These are phyloP conservation scores for Drosophila pseudoobscura DNA, from an alignment of 1,140 invertebrate species.

Conservation along the genomic window DNA sequence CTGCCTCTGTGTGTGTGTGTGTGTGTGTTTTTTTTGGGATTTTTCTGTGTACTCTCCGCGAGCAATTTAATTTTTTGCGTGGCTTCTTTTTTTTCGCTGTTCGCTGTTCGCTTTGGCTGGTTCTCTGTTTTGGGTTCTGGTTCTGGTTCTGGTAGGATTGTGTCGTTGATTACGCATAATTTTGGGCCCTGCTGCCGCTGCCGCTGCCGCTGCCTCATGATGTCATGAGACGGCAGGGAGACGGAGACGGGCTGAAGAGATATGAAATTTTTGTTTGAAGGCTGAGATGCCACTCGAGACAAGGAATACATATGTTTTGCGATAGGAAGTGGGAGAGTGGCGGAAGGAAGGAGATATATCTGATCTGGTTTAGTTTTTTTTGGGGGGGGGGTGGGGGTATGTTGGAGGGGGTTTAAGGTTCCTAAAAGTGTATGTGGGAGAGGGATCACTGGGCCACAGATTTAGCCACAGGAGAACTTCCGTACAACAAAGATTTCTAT, in stretches of 20 bases:
- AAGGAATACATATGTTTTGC: constrained; percentile 4
- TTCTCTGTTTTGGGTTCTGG: constrained; percentile 5
- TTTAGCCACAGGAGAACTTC: too few relatives aligned
- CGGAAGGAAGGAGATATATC: too few relatives aligned
- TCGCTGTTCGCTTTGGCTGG: too few relatives aligned
- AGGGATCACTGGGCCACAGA: too few relatives aligned
- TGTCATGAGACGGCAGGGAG: constrained; percentile 53
- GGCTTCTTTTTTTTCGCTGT: constrained; percentile 52
- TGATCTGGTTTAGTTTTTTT: too few relatives aligned
- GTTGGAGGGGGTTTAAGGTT: too few relatives aligned
- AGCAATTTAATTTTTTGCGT: constrained; percentile 73
- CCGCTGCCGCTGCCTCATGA: constrained; percentile 52
- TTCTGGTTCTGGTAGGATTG: constrained; percentile 60
- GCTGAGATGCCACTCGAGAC: constrained; percentile 15
- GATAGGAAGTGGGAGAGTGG: too few relatives aligned
- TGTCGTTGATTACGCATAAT: constrained; percentile 75
- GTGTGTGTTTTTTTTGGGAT: constrained; percentile 10
- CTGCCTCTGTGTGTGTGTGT: constrained; percentile 30
- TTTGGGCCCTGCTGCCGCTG: constrained; percentile 51
- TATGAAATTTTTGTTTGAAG: neutral
- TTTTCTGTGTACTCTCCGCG: constrained; percentile 37
- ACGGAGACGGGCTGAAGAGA: neutral
- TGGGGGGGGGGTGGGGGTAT: too few relatives aligned
- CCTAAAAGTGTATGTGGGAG: too few relatives aligned
- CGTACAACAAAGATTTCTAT: too few relatives aligned